Evolutionary conservation across 1,140 invertebrate genomes (phyloP), one percentile per base, ranked within the genome.

Genomic region (Apocrypta bakeri): DNA sequence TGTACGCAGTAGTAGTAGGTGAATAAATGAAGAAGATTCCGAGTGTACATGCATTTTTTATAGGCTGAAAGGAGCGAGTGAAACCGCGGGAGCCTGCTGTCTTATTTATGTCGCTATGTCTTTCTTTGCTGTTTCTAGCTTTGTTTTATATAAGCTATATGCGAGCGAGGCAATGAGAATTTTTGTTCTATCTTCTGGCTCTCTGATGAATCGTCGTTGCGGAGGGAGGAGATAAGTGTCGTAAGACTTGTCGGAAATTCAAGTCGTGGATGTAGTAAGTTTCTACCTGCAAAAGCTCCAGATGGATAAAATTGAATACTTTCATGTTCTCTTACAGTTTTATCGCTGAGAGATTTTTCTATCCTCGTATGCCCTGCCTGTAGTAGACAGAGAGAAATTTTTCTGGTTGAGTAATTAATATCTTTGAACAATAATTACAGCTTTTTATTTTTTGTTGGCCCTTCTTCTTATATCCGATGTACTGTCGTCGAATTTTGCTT

Each of bases 11-110:
- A n/a, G n/a, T n/a, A n/a, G n/a, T 72, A 73, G 72, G 72, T 78
- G 75, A 79, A 75, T 73, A 81, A 82, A 83, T 77, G 73, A 79
- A 81, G 72, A 31, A 11, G 63, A 24, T 27, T 17, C 27, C 33
- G 79, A 81, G n/a, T 74, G 56, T 31, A 4, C 71, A n/a, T 82
- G 64, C 63, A 69, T 82, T 69, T 69, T 76, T 82, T 69, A 63
- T 80, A 9, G 48, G 9, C 56, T 12, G 33, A 17, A 37, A 3
- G 76, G 33, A 42, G 21, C 31, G 76, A 25, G 74, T n/a, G 21
- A 17, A 11, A 21, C 8, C 25, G 63, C 12, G 63, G 12, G 71
- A n/a, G 71, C 33, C 37, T 73, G 33, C 64, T 68, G 64, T 21
- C 27, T 71, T 71, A 33, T 71, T 71, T 21, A 29, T 21, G 33